Conservation (phyloP, 2,888 invertebrate species). For the Diarsia dahlii region DNA sequence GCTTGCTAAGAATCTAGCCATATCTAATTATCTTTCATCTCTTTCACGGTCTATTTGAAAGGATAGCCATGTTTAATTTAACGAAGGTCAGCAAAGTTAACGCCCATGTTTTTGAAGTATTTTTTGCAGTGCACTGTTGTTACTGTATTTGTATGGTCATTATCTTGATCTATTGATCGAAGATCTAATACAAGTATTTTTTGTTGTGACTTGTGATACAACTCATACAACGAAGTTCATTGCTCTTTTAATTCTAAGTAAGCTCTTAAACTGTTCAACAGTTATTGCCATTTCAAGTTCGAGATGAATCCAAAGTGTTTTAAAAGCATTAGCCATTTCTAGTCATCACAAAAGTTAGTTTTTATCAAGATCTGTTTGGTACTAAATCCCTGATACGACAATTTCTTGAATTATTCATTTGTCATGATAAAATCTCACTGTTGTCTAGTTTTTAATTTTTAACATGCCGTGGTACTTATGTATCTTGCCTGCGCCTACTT, state of each 20-base stretch:
- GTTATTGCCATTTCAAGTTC: background rate
- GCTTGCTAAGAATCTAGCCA: background rate
- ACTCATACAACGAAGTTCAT: conserved; percentile 28
- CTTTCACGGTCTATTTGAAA: background rate
- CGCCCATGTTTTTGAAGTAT: background rate
- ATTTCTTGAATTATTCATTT: background rate
- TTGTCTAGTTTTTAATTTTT: background rate
- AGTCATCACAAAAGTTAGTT: background rate
- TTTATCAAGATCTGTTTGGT: background rate
- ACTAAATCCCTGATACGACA: background rate
- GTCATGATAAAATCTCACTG: background rate
- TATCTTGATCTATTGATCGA: no score
- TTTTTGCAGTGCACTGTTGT: conserved; percentile 13
- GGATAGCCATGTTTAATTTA: background rate
- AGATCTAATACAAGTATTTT: conserved; percentile 32
- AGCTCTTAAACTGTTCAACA: background rate
- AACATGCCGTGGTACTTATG: background rate
- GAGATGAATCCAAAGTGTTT: background rate
- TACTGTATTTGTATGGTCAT: conserved; percentile 13
- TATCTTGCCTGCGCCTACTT: background rate
- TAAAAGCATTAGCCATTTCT: background rate
- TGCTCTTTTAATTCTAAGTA: conserved; percentile 15
- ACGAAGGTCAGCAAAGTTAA: conserved; percentile 1
- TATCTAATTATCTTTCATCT: background rate
- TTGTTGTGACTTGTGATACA: conserved; percentile 16